Percentiles rank a stretch among this genome's conserved stretches.
Evolutionary conservation across 2,113 vertebrate genomes (phyloP).

Genomic region (Corythoichthys haematopterus): DNA sequence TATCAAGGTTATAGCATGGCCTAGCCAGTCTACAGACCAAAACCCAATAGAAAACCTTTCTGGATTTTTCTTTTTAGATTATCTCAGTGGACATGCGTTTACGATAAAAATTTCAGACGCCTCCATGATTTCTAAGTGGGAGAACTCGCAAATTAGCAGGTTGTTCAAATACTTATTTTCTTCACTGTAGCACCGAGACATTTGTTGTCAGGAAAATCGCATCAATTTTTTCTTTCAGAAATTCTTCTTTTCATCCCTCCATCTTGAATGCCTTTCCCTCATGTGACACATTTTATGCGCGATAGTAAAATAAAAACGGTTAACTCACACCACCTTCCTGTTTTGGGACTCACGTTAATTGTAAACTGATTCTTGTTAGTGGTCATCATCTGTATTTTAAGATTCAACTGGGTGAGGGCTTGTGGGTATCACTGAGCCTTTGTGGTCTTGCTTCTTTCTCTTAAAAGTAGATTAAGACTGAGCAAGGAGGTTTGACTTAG

Average conservation of each 20-base stretch:
- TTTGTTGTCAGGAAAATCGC: no score
- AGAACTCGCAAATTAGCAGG: no score
- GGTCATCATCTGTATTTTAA: not conserved
- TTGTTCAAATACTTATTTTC: no score
- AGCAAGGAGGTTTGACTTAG: conserved; percentile 11
- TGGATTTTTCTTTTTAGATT: no score
- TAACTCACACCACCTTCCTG: conserved; percentile 17
- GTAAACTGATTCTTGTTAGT: not conserved
- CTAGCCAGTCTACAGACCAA: no score
- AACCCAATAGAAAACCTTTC: no score
- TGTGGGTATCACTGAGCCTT: conserved; percentile 2
- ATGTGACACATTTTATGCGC: conserved; percentile 27
- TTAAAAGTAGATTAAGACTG: conserved; percentile 18
- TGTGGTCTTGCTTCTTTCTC: conserved; percentile 23
- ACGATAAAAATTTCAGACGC: no score
- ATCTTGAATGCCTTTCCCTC: conserved; percentile 7
- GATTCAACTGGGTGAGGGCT: not conserved
- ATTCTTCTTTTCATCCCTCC: conserved; percentile 13
- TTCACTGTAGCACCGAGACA: no score
- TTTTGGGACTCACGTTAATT: not conserved
- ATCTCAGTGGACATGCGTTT: no score
- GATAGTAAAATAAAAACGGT: conserved; percentile 36
- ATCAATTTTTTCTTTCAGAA: not conserved
- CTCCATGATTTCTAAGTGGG: no score
- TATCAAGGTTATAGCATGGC: no score